These are phyloP conservation scores for Acarapis woodi DNA, from an alignment of 1,140 invertebrate genomes.

Conservation along the genomic window DNA sequence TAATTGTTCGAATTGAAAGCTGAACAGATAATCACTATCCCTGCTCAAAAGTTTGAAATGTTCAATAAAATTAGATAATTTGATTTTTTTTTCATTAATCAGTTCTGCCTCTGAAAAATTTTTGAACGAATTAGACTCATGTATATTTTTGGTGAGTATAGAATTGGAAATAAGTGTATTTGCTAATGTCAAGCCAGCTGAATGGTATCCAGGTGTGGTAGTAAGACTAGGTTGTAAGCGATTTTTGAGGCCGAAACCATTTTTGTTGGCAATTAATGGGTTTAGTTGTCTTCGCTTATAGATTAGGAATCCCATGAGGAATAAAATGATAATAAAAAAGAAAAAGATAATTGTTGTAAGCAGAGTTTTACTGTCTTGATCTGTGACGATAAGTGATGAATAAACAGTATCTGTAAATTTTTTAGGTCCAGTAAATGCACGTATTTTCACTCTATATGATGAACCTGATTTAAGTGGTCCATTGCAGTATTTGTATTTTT, in stretches of 20 bases:
- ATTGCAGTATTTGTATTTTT: constrained; percentile 36
- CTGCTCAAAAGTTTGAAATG: constrained; percentile 85
- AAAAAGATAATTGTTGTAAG: constrained; percentile 39
- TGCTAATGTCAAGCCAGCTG: too few species aligned
- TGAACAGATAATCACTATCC: constrained; percentile 90
- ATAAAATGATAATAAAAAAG: constrained; percentile 25
- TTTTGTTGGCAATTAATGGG: constrained; percentile 15
- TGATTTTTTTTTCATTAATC: constrained; percentile 40
- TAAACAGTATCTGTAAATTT: constrained; percentile 76
- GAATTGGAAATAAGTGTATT: too few species aligned
- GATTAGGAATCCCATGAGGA: constrained; percentile 18
- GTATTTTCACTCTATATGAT: constrained; percentile 59
- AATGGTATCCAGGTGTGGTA: too few species aligned
- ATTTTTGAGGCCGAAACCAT: too few species aligned
- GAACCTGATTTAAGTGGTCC: constrained; percentile 64
- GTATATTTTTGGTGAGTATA: too few species aligned
- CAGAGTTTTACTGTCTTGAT: constrained; percentile 53
- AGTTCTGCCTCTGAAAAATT: too few species aligned
- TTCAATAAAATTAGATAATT: constrained; percentile 61
- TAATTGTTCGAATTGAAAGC: constrained; percentile 89
- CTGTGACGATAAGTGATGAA: constrained; percentile 52
- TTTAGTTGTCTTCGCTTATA: constrained; percentile 18
- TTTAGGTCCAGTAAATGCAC: constrained; percentile 64
- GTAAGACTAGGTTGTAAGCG: too few species aligned
- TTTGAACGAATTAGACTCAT: too few species aligned